Evolutionary conservation across 2,113 vertebrate species (phyloP).

Genomic region (Tenebrosternarchus preto): DNA sequence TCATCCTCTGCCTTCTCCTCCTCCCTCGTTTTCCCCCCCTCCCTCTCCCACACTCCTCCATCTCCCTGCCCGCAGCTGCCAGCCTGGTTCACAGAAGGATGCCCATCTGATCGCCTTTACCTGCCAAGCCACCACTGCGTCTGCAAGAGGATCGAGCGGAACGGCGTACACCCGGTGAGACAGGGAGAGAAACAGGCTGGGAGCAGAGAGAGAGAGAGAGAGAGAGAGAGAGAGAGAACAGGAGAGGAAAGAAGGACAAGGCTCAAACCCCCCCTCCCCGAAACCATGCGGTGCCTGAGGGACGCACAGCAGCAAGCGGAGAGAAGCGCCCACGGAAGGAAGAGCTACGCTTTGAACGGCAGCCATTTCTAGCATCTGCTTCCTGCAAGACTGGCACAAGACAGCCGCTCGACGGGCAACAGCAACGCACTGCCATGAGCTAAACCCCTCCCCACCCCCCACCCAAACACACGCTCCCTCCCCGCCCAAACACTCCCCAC

Average conservation of each 20-base stretch:
- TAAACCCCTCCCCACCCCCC: too few species aligned
- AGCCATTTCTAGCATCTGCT: conserved; percentile 35
- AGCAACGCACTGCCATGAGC: too few species aligned
- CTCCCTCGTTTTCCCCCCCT: too few species aligned
- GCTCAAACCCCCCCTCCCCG: conserved; percentile 15
- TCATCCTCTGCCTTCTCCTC: conserved; percentile 3
- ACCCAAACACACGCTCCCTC: too few species aligned
- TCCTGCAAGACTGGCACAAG: conserved; percentile 32
- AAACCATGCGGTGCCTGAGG: conserved; percentile 56
- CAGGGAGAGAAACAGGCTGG: conserved; percentile 52
- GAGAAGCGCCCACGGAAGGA: conserved; percentile 12
- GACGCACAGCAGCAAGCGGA: conserved; percentile 51
- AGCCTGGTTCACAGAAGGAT: conserved; percentile 50
- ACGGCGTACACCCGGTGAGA: conserved; percentile 42
- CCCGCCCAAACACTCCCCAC: conserved; percentile 39
- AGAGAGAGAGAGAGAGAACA: conserved; percentile 46
- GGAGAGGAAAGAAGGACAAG: conserved; percentile 38
- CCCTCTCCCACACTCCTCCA: conserved; percentile 39
- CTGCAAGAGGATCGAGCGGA: conserved; percentile 44
- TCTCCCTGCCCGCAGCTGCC: conserved; percentile 37
- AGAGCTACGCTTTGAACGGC: conserved; percentile 34
- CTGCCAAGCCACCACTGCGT: conserved; percentile 45
- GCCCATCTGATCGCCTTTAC: conserved; percentile 52
- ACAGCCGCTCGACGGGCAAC: conserved; percentile 3
- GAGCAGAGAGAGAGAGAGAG: conserved; percentile 56